Percentiles rank a stretch among this genome's conserved stretches.
Evolutionary conservation across 2,888 invertebrate genomes (phyloP).

Genomic region (Ischnus inquisitorius): DNA sequence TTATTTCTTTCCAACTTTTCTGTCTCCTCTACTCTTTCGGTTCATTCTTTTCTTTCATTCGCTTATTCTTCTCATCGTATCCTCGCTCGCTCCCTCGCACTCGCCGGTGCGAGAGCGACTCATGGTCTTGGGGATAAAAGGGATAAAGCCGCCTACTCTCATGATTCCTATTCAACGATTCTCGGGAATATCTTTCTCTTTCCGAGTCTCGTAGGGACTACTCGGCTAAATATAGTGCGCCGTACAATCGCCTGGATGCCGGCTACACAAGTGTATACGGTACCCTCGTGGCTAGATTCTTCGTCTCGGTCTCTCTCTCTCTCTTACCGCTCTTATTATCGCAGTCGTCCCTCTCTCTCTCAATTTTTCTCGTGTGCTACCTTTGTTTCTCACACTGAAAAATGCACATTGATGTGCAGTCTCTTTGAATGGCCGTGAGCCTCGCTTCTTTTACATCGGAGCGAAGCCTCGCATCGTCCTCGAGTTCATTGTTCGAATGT

Average conservation of each 20-base stretch:
- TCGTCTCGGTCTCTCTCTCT: constrained; percentile 7
- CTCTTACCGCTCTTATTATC: neutral
- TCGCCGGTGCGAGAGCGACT: constrained; percentile 19
- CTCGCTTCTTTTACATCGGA: neutral
- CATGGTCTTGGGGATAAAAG: constrained; percentile 55
- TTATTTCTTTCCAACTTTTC: constrained; percentile 67
- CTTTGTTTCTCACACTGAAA: too few relatives aligned
- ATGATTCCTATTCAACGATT: constrained; percentile 64
- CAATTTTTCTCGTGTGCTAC: neutral
- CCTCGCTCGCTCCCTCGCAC: constrained; percentile 2
- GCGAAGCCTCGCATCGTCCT: too few relatives aligned
- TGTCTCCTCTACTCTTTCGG: constrained; percentile 32
- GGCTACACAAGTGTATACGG: constrained; percentile 1
- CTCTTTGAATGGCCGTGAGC: constrained; percentile 17
- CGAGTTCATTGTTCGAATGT: constrained; percentile 10
- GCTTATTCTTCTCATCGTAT: constrained; percentile 45
- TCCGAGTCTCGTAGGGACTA: constrained; percentile 10
- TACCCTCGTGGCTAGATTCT: constrained; percentile 1
- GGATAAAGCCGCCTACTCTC: constrained; percentile 55
- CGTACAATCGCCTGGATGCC: neutral
- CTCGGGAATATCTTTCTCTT: constrained; percentile 20
- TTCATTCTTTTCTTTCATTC: constrained; percentile 51
- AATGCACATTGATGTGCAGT: constrained; percentile 24
- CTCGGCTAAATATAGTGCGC: neutral
- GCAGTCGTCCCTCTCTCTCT: neutral